phyloP scores from a whole-genome alignment of 1,140 invertebrate species.

The Anthonomus grandis region DNA sequence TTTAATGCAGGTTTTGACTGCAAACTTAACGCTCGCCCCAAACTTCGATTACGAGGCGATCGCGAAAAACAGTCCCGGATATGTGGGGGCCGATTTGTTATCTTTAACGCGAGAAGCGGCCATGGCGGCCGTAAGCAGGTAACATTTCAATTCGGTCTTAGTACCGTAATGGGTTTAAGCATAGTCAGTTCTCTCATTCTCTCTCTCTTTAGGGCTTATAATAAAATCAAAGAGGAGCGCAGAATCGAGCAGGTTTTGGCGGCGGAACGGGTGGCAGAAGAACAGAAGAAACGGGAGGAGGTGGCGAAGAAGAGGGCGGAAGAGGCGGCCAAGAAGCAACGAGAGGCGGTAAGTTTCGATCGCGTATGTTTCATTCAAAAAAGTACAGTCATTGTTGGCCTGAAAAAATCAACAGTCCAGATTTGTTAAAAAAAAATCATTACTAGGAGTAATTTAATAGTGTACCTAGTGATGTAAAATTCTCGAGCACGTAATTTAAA shows the following conservation, averaged over 20 bases:
- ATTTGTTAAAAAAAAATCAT: too few species aligned
- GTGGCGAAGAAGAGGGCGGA: conserved; percentile 1
- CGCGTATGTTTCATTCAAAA: too few species aligned
- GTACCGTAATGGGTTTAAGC: too few species aligned
- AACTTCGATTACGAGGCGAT: conserved; percentile 70
- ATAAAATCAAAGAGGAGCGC: conserved; percentile 35
- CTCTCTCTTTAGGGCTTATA: too few species aligned
- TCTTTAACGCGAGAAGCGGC: conserved; percentile 84
- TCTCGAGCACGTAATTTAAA: too few species aligned
- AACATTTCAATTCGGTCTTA: conserved; percentile 15
- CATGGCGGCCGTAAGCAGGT: conserved; percentile 77
- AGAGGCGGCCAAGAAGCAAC: conserved; percentile 1
- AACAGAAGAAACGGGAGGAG: conserved; percentile 12
- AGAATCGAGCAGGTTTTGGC: conserved; percentile 13
- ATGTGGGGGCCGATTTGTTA: conserved; percentile 91
- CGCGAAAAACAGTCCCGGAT: conserved; percentile 89
- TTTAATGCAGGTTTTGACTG: too few species aligned
- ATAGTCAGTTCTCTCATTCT: too few species aligned
- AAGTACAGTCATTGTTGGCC: too few species aligned
- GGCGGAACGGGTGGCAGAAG: not conserved
- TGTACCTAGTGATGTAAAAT: too few species aligned
- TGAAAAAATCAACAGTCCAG: too few species aligned
- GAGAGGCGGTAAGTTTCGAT: too few species aligned
- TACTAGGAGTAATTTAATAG: too few species aligned
- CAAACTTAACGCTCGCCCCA: conserved; percentile 62